Evolutionary conservation across 2,113 vertebrate genomes (phyloP).

Genomic region (Lepisosteus oculatus): DNA sequence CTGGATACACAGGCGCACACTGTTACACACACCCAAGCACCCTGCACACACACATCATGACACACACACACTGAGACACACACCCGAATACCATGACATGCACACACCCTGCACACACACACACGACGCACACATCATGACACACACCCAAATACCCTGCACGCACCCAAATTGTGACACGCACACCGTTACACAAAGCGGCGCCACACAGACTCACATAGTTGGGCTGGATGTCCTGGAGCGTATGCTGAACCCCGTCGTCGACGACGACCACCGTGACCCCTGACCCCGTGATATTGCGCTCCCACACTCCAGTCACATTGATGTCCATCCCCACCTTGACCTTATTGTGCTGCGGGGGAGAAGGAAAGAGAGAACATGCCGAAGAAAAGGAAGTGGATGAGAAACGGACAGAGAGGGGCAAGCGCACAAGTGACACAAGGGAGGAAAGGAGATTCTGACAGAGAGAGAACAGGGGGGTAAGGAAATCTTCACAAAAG

Average conservation of each 20-base stretch:
- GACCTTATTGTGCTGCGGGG: constrained; percentile 75
- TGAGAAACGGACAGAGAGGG: not conserved
- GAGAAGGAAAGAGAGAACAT: not conserved
- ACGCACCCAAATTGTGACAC: not conserved
- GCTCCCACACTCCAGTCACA: constrained; percentile 90
- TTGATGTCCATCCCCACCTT: constrained; percentile 91
- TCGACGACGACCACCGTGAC: constrained; percentile 96
- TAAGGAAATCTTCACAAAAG: not conserved
- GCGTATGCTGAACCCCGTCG: constrained; percentile 87
- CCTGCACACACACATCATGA: not conserved
- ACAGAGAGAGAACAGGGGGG: not conserved
- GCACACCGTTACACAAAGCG: not conserved
- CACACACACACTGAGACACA: not conserved
- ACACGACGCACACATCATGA: not conserved
- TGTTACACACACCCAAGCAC: not conserved
- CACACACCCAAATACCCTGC: not conserved
- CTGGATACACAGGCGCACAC: not conserved
- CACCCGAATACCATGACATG: not conserved
- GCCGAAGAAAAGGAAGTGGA: not conserved
- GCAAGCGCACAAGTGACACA: not conserved
- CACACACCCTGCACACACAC: not conserved
- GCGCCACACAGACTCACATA: constrained; percentile 73
- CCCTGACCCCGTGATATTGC: constrained; percentile 84
- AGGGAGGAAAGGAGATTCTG: accelerated
- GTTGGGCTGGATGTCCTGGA: constrained; percentile 88